Evolutionary conservation across 1,140 invertebrate genomes (phyloP), one percentile per base, ranked within the genome.

Genomic region (Macrostomum lignano): DNA sequence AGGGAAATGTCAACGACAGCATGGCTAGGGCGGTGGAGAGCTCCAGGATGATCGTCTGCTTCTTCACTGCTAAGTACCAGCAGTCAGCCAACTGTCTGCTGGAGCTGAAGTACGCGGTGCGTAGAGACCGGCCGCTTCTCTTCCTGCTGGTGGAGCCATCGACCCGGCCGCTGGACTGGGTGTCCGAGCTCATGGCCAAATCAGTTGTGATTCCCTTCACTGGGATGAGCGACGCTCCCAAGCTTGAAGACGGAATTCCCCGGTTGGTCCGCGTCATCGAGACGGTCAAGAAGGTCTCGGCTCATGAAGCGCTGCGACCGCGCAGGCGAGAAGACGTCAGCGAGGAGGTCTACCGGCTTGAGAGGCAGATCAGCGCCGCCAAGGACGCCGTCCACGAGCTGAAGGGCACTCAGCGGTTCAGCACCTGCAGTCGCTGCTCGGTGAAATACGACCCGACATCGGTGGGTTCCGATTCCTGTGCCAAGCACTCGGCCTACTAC

Each of bases 21-120:
- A 38, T 38, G 37, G 33, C 37, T 2, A 38, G 23, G 15, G 37
- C 21, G 11, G 17, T 38, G 3, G 37, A 38, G 25, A 19, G 22
- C 15, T 38, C 37, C 1, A 28, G 24, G 21, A 24, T 36, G 10
- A 7, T 38, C 3, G 9, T 38, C n/a, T 17, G 21, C 7, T 38
- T 38, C 29, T 24, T 38, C 13, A 19, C 37, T 3, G 22, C 26
- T 6, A 37, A 29, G 6, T 38, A 38, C 26, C 3, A 25, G 10
- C 14, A 25, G 14, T 38, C 37, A 4, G 3, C 22, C 11, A 38
- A 38, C 24, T 38, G 37, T 21, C 15, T n/a, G 17, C 15, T 38
- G 2, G 37, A 38, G 25, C 22, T 38, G 7, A 21, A 28, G 17
- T 38, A 38, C 15, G 37, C 37, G 3, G 13, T 33, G n/a, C n/a